A percentile compares a stretch with the other conserved stretches of the same genome.
These are phyloP conservation scores for Microcebus lehilahytsara DNA, from an alignment of 2,113 vertebrate species.

Conservation along the genomic window DNA sequence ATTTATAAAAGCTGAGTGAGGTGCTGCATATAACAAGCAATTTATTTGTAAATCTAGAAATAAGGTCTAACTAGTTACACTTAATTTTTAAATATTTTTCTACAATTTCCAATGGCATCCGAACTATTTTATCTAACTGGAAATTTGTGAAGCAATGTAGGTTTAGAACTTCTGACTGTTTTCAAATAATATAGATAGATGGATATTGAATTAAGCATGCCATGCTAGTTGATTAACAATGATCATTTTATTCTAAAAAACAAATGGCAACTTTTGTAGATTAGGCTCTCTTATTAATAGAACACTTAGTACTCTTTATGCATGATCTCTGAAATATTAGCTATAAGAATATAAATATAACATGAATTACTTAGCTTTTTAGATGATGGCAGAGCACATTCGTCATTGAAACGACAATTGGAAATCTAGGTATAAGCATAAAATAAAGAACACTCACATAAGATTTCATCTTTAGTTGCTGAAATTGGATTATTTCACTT, in stretches of 20 bases:
- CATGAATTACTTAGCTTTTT: neutral
- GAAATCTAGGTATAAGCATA: neutral
- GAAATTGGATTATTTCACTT: neutral
- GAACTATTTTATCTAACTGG: neutral
- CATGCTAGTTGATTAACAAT: neutral
- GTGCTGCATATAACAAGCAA: neutral
- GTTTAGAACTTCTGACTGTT: neutral
- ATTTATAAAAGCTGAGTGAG: neutral
- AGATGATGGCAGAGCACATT: neutral
- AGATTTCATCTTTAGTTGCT: neutral
- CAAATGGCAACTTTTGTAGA: neutral
- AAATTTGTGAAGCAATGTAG: neutral
- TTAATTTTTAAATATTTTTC: neutral
- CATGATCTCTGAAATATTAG: neutral
- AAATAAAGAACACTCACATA: neutral
- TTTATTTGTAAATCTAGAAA: neutral
- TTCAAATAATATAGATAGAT: neutral
- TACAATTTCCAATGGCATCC: neutral
- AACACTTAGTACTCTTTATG: neutral
- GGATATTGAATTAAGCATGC: neutral
- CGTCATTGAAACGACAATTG: neutral
- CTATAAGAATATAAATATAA: neutral
- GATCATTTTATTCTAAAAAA: neutral
- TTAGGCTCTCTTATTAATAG: neutral
- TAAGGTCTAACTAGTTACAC: neutral